These are phyloP conservation scores for Dascyllus trimaculatus DNA, from an alignment of 2,113 vertebrate species.

Conservation along the genomic window DNA sequence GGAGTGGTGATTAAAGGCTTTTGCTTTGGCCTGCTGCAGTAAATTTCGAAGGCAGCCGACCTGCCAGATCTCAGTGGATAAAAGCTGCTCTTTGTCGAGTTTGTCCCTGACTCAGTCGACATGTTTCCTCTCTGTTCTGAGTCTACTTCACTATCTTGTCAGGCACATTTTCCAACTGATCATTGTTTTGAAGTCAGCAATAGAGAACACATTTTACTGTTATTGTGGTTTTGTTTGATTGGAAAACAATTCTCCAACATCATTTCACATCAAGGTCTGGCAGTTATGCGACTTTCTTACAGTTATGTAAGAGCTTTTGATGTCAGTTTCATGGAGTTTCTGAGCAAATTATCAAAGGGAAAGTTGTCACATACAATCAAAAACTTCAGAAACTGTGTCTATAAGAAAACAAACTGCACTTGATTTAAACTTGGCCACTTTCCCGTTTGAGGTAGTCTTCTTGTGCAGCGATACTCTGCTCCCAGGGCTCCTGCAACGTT, in stretches of 20 bases:
- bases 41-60: neutral
- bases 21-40: conserved; percentile 24
- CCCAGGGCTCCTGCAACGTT: too few relatives aligned
- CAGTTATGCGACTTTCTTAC: neutral
- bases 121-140: conserved; percentile 29
- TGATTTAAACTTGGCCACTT: too few relatives aligned
- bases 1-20: conserved; percentile 47
- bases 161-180: neutral
- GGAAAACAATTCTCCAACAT: conserved; percentile 5
- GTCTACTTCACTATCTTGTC: neutral
- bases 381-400: too few relatives aligned
- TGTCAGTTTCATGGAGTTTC: neutral
- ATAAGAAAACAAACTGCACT: too few relatives aligned
- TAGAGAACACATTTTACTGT: conserved; percentile 16
- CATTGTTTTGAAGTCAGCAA: conserved; percentile 9
- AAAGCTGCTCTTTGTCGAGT: conserved; percentile 44
- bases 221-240: neutral
- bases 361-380: too few relatives aligned
- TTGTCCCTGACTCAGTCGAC: conserved; percentile 16
- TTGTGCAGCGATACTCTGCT: too few relatives aligned
- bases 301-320: neutral
- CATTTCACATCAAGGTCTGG: neutral
- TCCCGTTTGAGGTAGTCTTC: too few relatives aligned
- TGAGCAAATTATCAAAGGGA: too few relatives aligned
- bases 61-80: conserved; percentile 19